Percentiles rank a stretch among this genome's conserved stretches.
Conservation (phyloP, 1,140 invertebrate genomes). For the Cyphomyrmex costatus region DNA sequence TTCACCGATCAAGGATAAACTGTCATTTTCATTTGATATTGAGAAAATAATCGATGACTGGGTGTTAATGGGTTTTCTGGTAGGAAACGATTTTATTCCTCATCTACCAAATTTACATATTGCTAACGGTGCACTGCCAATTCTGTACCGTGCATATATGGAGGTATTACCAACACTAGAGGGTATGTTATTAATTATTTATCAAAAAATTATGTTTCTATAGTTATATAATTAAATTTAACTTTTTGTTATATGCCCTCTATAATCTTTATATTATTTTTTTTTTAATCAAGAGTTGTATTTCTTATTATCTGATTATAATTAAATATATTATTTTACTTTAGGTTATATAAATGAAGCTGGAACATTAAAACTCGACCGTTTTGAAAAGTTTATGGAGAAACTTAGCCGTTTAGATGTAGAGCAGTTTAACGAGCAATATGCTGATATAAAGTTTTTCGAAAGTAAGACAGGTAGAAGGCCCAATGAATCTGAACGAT, state of each 20-base stretch:
- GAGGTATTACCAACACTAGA: slow-evolving; percentile 94
- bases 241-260: too few species aligned
- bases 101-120: slow-evolving; percentile 98
- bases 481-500: slow-evolving; percentile 79
- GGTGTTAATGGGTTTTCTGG: slow-evolving; percentile 97
- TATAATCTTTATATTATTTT: too few species aligned
- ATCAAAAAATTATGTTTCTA: neutral
- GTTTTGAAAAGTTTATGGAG: slow-evolving; percentile 96
- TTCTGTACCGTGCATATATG: slow-evolving; percentile 96
- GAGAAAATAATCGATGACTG: slow-evolving; percentile 93
- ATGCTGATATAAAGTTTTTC: slow-evolving; percentile 95
- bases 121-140: slow-evolving; percentile 93
- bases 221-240: slow-evolving; percentile 21
- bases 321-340: slow-evolving; percentile 69
- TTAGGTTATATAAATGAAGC: slow-evolving; percentile 97
- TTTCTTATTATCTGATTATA: too few species aligned
- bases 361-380: slow-evolving; percentile 93
- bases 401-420: slow-evolving; percentile 93
- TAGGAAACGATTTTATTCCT: slow-evolving; percentile 99
- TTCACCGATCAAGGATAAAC: slow-evolving; percentile 90
- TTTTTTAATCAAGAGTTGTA: too few species aligned
- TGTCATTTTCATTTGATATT: slow-evolving; percentile 86
- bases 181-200: slow-evolving; percentile 87
- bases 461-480: slow-evolving; percentile 91
- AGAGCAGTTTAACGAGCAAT: slow-evolving; percentile 94